Conservation (phyloP, 2,797 vertebrate species). For the Rachycentron canadum region DNA sequence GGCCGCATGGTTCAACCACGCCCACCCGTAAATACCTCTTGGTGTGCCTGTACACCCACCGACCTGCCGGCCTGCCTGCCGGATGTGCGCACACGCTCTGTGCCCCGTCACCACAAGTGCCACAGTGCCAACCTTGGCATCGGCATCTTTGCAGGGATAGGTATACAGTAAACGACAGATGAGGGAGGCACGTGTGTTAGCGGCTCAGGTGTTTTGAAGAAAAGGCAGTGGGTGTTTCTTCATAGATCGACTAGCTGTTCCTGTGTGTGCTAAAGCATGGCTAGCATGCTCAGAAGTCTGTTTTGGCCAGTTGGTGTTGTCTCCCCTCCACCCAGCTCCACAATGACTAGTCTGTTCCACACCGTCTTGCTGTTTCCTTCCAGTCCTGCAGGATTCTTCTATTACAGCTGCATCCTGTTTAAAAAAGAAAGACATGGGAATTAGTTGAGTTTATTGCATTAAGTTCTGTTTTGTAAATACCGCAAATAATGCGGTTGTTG, state of each 20-base stretch:
- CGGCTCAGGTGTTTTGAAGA: slow-evolving; percentile 25
- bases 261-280: slow-evolving; percentile 73
- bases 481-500: background rate
- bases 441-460: slow-evolving; percentile 19
- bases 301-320: slow-evolving; percentile 15
- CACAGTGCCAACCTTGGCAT: slow-evolving; percentile 65
- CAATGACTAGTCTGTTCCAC: slow-evolving; percentile 33
- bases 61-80: slow-evolving; percentile 59
- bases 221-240: slow-evolving; percentile 36
- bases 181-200: background rate
- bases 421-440: slow-evolving; percentile 40
- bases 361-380: slow-evolving; percentile 29
- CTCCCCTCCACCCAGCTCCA: slow-evolving; percentile 42
- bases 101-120: slow-evolving; percentile 77
- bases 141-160: slow-evolving; percentile 64
- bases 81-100: slow-evolving; percentile 59
- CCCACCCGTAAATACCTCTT: slow-evolving; percentile 51
- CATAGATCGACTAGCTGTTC: slow-evolving; percentile 48
- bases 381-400: slow-evolving; percentile 41
- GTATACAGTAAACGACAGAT: slow-evolving; percentile 28
- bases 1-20: slow-evolving; percentile 91
- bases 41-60: slow-evolving; percentile 67
- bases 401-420: slow-evolving; percentile 62
- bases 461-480: slow-evolving; percentile 30
- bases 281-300: slow-evolving; percentile 31